Base-by-base conservation (phyloP, 2,113 vertebrate species). In the Rhynchomys soricoides region DNA sequence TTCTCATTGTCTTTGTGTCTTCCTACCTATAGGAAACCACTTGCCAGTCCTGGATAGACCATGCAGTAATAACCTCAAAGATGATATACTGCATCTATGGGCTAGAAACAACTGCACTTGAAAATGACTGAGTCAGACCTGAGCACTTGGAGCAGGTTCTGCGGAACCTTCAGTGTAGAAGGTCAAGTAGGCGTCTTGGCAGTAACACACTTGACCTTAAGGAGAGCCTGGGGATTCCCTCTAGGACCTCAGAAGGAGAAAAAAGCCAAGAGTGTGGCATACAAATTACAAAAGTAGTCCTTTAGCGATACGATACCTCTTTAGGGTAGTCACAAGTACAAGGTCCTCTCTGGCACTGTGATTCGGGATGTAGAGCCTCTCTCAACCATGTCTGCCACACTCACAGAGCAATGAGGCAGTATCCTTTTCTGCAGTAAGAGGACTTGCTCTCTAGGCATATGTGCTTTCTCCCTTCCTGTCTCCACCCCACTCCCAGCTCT, bases 81-180 rank as follows among this genome's bases (percentile, higher is more conserved):
- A 73, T 19, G 7, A 66, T 15, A 5, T 92, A 87, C 74, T 66
- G n/a, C 29, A 59, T 17, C 34, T 59, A 21, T 6, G 26, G 21
- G 37, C 34, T 74, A 26, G 81, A 91, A 73, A 73, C 70, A 79
- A 17, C 19, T 82, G 7, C 31, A 40, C 64, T 81, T 68, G 31
- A 78, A 79, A 89, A 71, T 26, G 70, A 59, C 79, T 94, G 70
- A 62, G 64, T 85, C 22, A 75, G 90, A 88, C 16, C 4, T 68
- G 29, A 68, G 62, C 40, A 34, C 26, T 64, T 59, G 15, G 59
- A 48, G 7, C 2, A 62, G 40, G 26, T 64, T 86, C 82, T 45
- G 0, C 70, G 55, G 34, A 43, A 90, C 40, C 21, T 21, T 17
- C 5, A 1, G 13, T 55, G 75, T 34, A 57, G 64, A 43, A 87